Evolutionary conservation across 2,113 vertebrate species (phyloP).

Genomic region (Thermophis baileyi): DNA sequence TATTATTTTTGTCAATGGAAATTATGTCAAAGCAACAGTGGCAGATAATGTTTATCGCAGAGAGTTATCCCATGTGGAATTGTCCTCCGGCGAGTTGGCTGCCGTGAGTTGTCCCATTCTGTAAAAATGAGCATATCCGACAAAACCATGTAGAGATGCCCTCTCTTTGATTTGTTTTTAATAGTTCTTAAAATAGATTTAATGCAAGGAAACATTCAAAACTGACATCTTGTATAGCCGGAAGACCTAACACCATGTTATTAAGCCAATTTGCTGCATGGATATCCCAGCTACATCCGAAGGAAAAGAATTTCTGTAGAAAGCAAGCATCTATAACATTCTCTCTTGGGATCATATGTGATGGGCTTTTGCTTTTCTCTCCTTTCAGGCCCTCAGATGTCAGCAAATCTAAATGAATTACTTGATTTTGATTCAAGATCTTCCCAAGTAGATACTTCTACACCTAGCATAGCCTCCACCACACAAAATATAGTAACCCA

Average conservation of each 20-base stretch:
- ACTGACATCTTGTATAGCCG: background rate
- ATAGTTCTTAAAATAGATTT: slow-evolving; percentile 1
- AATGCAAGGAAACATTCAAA: background rate
- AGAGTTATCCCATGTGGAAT: background rate
- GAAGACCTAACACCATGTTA: background rate
- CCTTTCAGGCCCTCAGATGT: slow-evolving; percentile 69
- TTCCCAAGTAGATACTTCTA: slow-evolving; percentile 68
- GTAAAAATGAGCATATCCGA: background rate
- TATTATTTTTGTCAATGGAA: background rate
- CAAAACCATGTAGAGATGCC: too few relatives aligned
- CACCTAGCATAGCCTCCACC: slow-evolving; percentile 68
- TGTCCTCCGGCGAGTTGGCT: background rate
- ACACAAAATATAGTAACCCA: slow-evolving; percentile 73
- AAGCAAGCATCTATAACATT: background rate
- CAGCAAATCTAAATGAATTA: slow-evolving; percentile 71
- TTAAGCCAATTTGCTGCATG: background rate
- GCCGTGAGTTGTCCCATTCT: background rate
- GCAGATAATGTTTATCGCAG: background rate
- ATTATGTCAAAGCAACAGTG: background rate
- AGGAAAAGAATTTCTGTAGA: background rate
- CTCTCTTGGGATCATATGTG: background rate
- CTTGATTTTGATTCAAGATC: slow-evolving; percentile 72
- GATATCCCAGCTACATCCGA: background rate
- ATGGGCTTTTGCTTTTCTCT: background rate
- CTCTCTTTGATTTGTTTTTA: background rate